Percentiles rank a stretch among this genome's conserved stretches.
Evolutionary conservation across 2,888 invertebrate genomes (phyloP).

Genomic region (Gryllus longicercus): DNA sequence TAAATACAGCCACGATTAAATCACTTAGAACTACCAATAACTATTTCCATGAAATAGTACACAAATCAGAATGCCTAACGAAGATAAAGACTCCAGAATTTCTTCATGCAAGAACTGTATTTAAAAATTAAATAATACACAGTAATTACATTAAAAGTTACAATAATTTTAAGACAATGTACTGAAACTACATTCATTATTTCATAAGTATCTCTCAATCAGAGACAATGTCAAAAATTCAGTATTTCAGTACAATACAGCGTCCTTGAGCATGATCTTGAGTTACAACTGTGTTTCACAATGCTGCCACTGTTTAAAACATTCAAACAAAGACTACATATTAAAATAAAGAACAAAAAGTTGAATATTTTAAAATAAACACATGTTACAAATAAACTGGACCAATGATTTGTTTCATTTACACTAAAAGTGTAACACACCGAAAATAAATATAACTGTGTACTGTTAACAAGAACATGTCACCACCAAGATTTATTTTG

Average conservation of each 20-base stretch:
- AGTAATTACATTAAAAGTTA: slow-evolving; percentile 20
- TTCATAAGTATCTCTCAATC: neutral
- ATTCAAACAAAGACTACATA: too few relatives aligned
- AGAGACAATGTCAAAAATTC: too few relatives aligned
- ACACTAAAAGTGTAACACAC: too few relatives aligned
- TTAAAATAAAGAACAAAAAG: too few relatives aligned
- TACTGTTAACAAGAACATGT: too few relatives aligned
- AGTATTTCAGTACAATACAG: too few relatives aligned
- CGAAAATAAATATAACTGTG: too few relatives aligned
- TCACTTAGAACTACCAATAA: neutral
- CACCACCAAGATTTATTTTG: too few relatives aligned
- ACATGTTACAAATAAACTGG: too few relatives aligned
- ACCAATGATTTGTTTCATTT: too few relatives aligned
- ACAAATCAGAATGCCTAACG: neutral
- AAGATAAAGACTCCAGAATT: neutral
- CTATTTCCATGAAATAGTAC: neutral
- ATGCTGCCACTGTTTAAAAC: neutral
- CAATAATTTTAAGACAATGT: neutral
- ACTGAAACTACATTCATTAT: too few relatives aligned
- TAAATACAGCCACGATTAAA: neutral
- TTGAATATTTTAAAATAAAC: too few relatives aligned
- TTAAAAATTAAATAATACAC: neutral
- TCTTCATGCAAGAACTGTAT: slow-evolving; percentile 19
- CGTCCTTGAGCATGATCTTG: neutral
- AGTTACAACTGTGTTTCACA: neutral